phyloP scores from a whole-genome alignment of 1,140 invertebrate species.

The Ooceraea biroi region DNA sequence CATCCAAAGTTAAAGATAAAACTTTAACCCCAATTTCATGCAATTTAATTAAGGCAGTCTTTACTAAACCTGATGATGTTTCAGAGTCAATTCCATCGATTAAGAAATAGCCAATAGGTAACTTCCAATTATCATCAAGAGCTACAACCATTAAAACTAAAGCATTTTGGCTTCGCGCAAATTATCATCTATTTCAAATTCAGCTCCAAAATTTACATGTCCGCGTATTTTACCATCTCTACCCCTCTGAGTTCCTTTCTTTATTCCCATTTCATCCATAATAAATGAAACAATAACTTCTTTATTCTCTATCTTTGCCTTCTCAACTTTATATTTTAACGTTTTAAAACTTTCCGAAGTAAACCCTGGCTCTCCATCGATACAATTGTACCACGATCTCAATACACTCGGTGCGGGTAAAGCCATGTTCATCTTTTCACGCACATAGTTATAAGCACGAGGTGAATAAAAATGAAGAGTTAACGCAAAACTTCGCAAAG shows the following conservation, averaged over 20 bases:
- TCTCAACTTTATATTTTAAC: no score
- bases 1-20: background rate
- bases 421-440: background rate
- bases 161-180: background rate
- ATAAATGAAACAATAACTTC: no score
- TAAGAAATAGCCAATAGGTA: background rate
- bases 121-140: background rate
- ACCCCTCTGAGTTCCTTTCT: no score
- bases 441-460: background rate
- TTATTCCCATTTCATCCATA: no score
- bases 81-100: slow-evolving; percentile 4
- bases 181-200: background rate
- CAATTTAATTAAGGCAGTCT: background rate
- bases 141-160: slow-evolving; percentile 1
- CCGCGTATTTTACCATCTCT: no score
- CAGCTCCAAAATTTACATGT: no score
- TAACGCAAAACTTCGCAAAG: background rate
- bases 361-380: background rate
- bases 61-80: background rate
- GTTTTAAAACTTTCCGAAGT: background rate
- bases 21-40: background rate
- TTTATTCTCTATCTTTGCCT: no score
- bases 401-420: background rate
- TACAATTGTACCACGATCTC: background rate
- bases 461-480: background rate